These are phyloP conservation scores for Centroberyx gerrardi DNA, from an alignment of 2,797 vertebrate genomes.

Conservation along the genomic window DNA sequence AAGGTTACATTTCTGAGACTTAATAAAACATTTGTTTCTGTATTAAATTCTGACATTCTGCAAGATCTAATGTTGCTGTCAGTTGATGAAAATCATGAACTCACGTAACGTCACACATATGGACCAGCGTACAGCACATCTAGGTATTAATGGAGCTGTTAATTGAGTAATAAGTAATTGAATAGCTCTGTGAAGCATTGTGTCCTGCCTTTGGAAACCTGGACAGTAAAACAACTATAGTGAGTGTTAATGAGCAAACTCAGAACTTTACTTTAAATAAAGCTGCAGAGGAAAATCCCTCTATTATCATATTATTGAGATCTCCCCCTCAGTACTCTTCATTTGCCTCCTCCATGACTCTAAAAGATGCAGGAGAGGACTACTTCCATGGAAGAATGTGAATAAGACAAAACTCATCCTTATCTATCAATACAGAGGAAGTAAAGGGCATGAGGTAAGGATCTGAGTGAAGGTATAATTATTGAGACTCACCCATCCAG, in stretches of 20 bases:
- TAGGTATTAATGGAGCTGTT: not conserved
- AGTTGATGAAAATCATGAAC: not conserved
- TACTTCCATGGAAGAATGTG: not conserved
- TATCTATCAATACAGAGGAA: not conserved
- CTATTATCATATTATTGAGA: not conserved
- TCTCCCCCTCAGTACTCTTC: not conserved
- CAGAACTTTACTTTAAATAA: conserved; percentile 4
- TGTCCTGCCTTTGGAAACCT: not conserved
- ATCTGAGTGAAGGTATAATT: not conserved
- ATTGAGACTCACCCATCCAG: conserved; percentile 28
- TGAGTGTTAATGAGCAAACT: not conserved
- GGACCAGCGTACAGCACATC: not conserved
- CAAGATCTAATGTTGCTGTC: not conserved
- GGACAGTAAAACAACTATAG: not conserved
- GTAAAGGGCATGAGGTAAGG: not conserved
- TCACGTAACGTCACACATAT: not conserved
- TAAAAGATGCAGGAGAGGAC: not conserved
- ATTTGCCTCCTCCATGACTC: not conserved
- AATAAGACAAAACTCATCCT: not conserved
- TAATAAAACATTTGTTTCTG: not conserved
- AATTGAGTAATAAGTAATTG: not conserved
- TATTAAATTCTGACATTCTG: not conserved
- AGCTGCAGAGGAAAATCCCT: conserved; percentile 18
- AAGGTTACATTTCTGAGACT: conserved; percentile 7
- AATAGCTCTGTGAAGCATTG: not conserved